phyloP scores from a whole-genome alignment of 2,113 vertebrate genomes.

The Lepisosteus oculatus region DNA sequence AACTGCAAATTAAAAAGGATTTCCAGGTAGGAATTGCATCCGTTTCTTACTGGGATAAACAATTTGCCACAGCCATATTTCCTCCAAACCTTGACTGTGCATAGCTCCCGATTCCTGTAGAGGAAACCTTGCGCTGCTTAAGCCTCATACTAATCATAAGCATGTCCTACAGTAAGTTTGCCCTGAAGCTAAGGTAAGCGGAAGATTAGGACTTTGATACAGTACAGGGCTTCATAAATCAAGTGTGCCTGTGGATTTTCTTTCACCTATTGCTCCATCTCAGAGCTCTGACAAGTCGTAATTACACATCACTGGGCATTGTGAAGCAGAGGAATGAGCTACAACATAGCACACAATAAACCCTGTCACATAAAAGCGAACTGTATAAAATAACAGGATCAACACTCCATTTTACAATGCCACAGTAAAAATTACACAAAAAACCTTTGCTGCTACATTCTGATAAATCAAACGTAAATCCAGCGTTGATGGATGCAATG shows the following conservation, averaged over 20 bases:
- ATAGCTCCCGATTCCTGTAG: conserved; percentile 21
- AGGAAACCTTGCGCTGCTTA: conserved; percentile 71
- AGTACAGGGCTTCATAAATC: conserved; percentile 85
- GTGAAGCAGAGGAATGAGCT: conserved; percentile 81
- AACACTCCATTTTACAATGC: conserved; percentile 81
- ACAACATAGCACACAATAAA: conserved; percentile 92
- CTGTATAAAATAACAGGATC: conserved; percentile 87
- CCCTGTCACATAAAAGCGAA: conserved; percentile 90
- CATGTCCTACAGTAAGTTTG: conserved; percentile 71
- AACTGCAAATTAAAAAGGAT: no score
- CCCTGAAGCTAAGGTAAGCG: conserved; percentile 78
- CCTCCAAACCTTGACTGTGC: not conserved
- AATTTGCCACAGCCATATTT: not conserved
- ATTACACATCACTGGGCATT: conserved; percentile 88
- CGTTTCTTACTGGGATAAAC: not conserved
- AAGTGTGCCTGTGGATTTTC: conserved; percentile 80
- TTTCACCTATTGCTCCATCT: conserved; percentile 82
- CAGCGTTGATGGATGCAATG: conserved; percentile 67
- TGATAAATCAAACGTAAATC: conserved; percentile 77
- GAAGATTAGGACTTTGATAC: conserved; percentile 80
- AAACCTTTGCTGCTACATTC: conserved; percentile 71
- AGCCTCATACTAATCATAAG: conserved; percentile 58
- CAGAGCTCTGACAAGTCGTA: conserved; percentile 88
- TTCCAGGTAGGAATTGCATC: not conserved
- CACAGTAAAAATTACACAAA: conserved; percentile 74